phyloP scores from a whole-genome alignment of 2,113 vertebrate species.

The Romanogobio albipinnatus region DNA sequence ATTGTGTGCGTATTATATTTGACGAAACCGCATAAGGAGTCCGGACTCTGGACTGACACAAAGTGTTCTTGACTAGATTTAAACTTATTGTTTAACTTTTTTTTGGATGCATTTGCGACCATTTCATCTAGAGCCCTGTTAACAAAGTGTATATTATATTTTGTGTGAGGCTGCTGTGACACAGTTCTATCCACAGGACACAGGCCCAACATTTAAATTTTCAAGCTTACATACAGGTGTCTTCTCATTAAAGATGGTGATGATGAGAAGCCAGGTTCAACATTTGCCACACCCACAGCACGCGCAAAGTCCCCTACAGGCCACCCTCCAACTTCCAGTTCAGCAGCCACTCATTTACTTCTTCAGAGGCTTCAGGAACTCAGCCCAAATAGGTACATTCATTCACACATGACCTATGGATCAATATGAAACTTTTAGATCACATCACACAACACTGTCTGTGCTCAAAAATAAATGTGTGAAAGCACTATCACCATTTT shows the following conservation, averaged over 20 bases:
- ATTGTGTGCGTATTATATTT: not conserved
- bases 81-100: not conserved
- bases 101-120: not conserved
- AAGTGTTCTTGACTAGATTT: not conserved
- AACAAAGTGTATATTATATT: not conserved
- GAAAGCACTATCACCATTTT: not conserved
- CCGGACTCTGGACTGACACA: not conserved
- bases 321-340: slow-evolving; percentile 47
- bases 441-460: not conserved
- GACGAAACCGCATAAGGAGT: not conserved
- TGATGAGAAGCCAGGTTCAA: slow-evolving; percentile 70
- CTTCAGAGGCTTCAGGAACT: slow-evolving; percentile 80
- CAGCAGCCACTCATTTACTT: slow-evolving; percentile 66
- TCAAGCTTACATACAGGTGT: not conserved
- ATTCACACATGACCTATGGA: not conserved
- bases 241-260: slow-evolving; percentile 69
- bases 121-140: not conserved
- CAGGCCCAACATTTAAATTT: not conserved
- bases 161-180: not conserved
- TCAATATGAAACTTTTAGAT: not conserved
- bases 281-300: slow-evolving; percentile 30
- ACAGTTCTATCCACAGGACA: not conserved
- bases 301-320: slow-evolving; percentile 45
- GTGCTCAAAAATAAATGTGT: not conserved
- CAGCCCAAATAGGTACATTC: slow-evolving; percentile 1